Evolutionary conservation across 2,888 invertebrate genomes (phyloP).

Genomic region (Eupithecia inturbata): DNA sequence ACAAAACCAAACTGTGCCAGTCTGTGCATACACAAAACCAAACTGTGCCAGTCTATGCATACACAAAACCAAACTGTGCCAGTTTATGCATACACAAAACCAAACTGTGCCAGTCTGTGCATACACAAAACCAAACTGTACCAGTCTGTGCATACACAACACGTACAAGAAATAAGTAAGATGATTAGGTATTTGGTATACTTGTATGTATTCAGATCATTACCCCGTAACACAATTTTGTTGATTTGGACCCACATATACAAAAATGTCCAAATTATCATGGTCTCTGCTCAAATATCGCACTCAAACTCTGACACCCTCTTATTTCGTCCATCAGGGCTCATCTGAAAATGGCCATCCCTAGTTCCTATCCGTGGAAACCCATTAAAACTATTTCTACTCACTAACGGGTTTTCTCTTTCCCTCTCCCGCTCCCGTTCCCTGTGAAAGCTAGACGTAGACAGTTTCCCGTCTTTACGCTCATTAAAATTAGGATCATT

Average conservation of each 20-base stretch:
- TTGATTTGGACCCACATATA: not conserved
- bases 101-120: too few species aligned
- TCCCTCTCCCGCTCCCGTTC: constrained; percentile 69
- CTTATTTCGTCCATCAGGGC: constrained; percentile 79
- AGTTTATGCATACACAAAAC: constrained; percentile 29
- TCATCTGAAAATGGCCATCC: constrained; percentile 74
- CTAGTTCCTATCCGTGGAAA: constrained; percentile 76
- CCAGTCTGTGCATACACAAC: constrained; percentile 29
- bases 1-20: constrained; percentile 17
- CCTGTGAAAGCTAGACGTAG: constrained; percentile 79
- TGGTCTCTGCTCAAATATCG: constrained; percentile 74
- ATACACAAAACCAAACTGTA: constrained; percentile 7
- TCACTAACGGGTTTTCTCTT: constrained; percentile 76
- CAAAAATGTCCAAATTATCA: constrained; percentile 10
- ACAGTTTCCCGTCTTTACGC: constrained; percentile 74
- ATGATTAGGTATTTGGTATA: constrained; percentile 21
- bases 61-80: constrained; percentile 10
- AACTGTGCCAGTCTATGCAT: too few species aligned
- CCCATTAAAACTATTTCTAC: constrained; percentile 80
- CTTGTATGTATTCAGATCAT: constrained; percentile 12
- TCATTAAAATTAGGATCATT: constrained; percentile 68
- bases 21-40: constrained; percentile 28
- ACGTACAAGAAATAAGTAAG: constrained; percentile 38
- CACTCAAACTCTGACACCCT: constrained; percentile 87
- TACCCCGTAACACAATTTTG: not conserved